A percentile compares a stretch with the other conserved stretches of the same genome.
Evolutionary conservation across 1,140 invertebrate genomes (phyloP).

Genomic region (Acyrthosiphon pisum): DNA sequence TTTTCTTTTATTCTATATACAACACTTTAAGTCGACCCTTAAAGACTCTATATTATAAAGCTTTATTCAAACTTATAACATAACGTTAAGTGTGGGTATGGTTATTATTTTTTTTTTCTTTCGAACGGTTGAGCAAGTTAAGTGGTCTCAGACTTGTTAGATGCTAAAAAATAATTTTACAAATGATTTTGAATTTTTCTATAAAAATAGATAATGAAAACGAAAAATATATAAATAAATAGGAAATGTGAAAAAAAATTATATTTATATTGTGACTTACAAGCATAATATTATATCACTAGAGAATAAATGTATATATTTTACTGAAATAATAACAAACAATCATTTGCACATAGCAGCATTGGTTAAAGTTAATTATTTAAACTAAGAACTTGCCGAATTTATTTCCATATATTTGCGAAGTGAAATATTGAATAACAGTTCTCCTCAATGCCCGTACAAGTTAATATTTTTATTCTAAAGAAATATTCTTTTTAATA

Average conservation of each 20-base stretch:
- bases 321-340: background rate
- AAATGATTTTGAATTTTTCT: background rate
- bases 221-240: background rate
- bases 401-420: background rate
- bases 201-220: background rate
- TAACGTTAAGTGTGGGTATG: background rate
- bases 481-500: background rate
- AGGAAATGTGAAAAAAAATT: background rate
- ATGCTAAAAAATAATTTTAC: background rate
- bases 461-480: background rate
- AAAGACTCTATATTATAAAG: background rate
- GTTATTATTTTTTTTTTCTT: background rate
- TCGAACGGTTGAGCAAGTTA: background rate
- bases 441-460: background rate
- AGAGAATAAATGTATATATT: background rate
- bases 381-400: background rate
- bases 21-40: background rate
- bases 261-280: background rate
- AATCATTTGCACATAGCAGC: background rate
- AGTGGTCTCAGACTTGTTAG: background rate
- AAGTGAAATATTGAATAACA: background rate
- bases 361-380: background rate
- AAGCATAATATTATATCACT: background rate
- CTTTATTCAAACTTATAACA: conserved; percentile 14
- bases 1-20: conserved; percentile 19